Conservation (phyloP, 2,113 vertebrate species). For the Mugil cephalus region DNA sequence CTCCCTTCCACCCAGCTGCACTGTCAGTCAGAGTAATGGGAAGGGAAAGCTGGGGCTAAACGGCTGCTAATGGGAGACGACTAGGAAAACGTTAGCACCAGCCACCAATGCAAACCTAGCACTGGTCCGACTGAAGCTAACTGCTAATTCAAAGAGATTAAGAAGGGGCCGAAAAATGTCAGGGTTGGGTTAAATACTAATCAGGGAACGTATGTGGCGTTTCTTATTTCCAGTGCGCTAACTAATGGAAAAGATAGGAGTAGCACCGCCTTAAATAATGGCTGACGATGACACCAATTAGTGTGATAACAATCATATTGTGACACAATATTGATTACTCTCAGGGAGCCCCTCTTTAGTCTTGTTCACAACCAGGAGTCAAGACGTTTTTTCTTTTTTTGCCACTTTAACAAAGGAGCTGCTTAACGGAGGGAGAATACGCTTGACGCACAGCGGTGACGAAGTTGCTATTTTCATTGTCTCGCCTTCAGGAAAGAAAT, state of each 20-base stretch:
- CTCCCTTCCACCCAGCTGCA: constrained; percentile 45
- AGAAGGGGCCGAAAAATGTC: constrained; percentile 20
- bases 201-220: neutral
- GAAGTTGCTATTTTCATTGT: neutral
- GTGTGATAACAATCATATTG: constrained; percentile 27
- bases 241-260: constrained; percentile 29
- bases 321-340: constrained; percentile 30
- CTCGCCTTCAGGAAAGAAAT: neutral
- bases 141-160: constrained; percentile 52
- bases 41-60: constrained; percentile 72
- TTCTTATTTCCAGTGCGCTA: constrained; percentile 22
- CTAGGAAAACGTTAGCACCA: constrained; percentile 68
- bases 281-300: constrained; percentile 37
- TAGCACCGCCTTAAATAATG: constrained; percentile 3
- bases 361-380: constrained; percentile 3
- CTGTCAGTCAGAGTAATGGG: constrained; percentile 76
- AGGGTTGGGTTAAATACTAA: constrained; percentile 15
- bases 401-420: neutral
- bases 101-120: constrained; percentile 46
- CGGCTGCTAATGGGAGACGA: constrained; percentile 74
- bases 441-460: neutral
- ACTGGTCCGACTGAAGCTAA: constrained; percentile 34
- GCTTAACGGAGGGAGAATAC: neutral
- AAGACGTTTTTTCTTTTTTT: constrained; percentile 4
- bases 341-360: constrained; percentile 2